Base-by-base conservation (phyloP, 2,113 vertebrate genomes). In the Apodemus sylvaticus region DNA sequence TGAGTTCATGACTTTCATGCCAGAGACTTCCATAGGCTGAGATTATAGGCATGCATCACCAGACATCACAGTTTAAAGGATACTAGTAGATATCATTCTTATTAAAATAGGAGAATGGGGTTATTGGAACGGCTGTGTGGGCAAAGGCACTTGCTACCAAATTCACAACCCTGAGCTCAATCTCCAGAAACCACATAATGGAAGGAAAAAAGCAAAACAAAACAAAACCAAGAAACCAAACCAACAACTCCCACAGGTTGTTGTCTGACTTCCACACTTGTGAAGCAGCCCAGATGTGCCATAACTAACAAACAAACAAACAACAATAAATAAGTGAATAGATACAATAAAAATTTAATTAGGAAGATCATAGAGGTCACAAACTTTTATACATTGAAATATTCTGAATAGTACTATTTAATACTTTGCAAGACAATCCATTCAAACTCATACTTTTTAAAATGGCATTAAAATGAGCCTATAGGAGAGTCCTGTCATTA, bases 391-490 rank as follows among this genome's bases (percentile, higher is more conserved):
- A 24, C 17, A 86, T 53, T 0, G 31, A 34, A 96, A 96, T 12
- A 97, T 94, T 20, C 86, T 71, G 93, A 95, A 95, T 17, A 86
- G 93, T 1, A 95, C 13, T 9, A 62, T 26, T 55, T n/a, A 68
- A 62, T 64, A 22, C 66, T 48, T 85, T 55, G 62, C 94, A 85
- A 96, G n/a, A 93, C 6, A 26, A 91, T 42, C 48, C 39, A 81
- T 71, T 71, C 93, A 90, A 95, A 68, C 92, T 62, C 73, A 93
- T 51, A 91, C 42, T 92, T 98, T 48, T 77, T 3, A 95, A 89
- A 76, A 86, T 76, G 83, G 6, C 34, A 4, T 66, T 93, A 96
- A 82, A 51, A 51, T 64, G 6, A 96, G 19, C 86, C 98, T 73
- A n/a, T 58, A 95, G 95, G 51, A 19, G 68, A 7, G 2, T 2